Percentiles rank a stretch among this genome's conserved stretches.
These are phyloP conservation scores for cattle (Bos taurus) DNA, from an alignment of 2,113 vertebrate species.

Conservation along the genomic window DNA sequence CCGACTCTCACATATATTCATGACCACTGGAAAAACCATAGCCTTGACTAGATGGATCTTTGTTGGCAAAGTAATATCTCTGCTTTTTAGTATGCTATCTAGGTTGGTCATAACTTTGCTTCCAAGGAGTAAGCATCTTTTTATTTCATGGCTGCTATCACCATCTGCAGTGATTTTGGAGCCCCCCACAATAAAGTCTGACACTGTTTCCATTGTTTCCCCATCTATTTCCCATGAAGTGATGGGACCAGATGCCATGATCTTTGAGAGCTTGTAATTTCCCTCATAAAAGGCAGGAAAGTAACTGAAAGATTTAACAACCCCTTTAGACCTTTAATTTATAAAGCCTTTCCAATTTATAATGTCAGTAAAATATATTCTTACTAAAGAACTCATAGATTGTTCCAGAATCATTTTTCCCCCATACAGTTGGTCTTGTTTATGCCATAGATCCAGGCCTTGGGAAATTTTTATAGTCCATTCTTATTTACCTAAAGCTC, in stretches of 20 bases:
- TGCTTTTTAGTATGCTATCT: no score
- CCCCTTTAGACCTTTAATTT: not conserved
- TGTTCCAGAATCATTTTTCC: not conserved
- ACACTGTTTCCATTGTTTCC: not conserved
- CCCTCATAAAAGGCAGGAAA: not conserved
- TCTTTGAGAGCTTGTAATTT: not conserved
- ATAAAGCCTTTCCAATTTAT: not conserved
- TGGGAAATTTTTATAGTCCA: not conserved
- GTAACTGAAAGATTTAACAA: constrained; percentile 3
- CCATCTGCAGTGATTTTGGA: no score
- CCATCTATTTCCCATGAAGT: not conserved
- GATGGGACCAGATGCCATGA: not conserved
- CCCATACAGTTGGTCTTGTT: not conserved
- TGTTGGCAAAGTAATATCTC: no score
- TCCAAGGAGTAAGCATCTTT: no score
- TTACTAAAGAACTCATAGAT: not conserved
- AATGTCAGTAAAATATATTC: not conserved
- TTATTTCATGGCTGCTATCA: no score
- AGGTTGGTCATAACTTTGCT: no score
- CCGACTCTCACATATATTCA: no score
- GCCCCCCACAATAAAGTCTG: not conserved
- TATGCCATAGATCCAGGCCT: not conserved
- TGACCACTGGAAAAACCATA: no score
- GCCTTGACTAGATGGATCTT: no score
- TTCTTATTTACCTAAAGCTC: not conserved